These are phyloP conservation scores for Aphelenchoides fujianensis DNA, from an alignment of 1,140 invertebrate species.

Conservation along the genomic window DNA sequence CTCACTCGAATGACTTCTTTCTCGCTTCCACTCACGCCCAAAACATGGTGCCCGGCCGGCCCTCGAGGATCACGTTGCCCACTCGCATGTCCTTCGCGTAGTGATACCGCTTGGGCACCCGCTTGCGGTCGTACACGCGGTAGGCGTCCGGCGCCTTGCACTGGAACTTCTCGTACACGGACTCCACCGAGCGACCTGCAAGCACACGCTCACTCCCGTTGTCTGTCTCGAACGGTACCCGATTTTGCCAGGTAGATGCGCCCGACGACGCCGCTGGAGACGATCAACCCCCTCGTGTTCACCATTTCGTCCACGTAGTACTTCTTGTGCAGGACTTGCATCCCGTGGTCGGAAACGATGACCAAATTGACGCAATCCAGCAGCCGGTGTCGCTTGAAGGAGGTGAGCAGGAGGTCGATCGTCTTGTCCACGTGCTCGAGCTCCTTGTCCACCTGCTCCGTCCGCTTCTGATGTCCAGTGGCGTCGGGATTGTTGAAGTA, in stretches of 20 bases:
- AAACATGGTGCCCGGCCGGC: slow-evolving; percentile 43
- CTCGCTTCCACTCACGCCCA: slow-evolving; percentile 38
- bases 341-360: slow-evolving; percentile 58
- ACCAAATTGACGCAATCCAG: slow-evolving; percentile 55
- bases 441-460: slow-evolving; percentile 46
- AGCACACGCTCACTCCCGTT: background rate
- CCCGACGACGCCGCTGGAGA: slow-evolving; percentile 41
- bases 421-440: slow-evolving; percentile 45
- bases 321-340: slow-evolving; percentile 44
- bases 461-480: slow-evolving; percentile 62
- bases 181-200: background rate
- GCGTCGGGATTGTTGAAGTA: slow-evolving; percentile 75
- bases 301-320: slow-evolving; percentile 36
- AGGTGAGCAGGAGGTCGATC: slow-evolving; percentile 47
- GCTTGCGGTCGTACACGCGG: slow-evolving; percentile 10
- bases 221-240: slow-evolving; percentile 20
- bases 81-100: slow-evolving; percentile 28
- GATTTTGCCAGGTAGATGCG: slow-evolving; percentile 38
- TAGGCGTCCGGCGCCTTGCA: slow-evolving; percentile 17
- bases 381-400: slow-evolving; percentile 41
- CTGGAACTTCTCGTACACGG: slow-evolving; percentile 37
- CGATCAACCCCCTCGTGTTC: slow-evolving; percentile 36
- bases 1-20: too few relatives aligned
- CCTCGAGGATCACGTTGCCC: slow-evolving; percentile 38
- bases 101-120: slow-evolving; percentile 4